Base-by-base conservation (phyloP, 2,888 invertebrate species). In the Aquatica leii region DNA sequence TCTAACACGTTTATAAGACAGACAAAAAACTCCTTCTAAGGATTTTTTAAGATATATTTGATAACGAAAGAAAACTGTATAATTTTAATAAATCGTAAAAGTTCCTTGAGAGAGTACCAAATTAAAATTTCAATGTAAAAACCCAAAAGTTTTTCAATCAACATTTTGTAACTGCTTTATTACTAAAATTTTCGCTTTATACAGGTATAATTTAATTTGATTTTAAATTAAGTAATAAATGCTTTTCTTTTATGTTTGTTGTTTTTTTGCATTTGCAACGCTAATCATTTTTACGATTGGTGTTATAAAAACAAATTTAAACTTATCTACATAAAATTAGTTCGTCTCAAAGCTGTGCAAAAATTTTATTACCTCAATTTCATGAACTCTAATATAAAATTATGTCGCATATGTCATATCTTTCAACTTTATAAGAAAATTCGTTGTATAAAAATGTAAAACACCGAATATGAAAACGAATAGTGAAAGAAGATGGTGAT, bases 361-460 rank as follows among this genome's bases (percentile, higher is more conserved):
- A 67, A 67, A 63, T 71, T 71, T 70, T 72, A 72, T 71, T 71
- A 67, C 64, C 64, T 51, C 55, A 48, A 58, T 63, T 68, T 70
- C 70, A 62, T 65, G 69, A 67, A 62, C 62, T 62, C 66, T 61
- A 67, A 68, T 71, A 69, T 72, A 69, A 53, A 69, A 70, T 66
- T 60, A 63, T 60, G 66, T 67, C 69, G 68, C 71, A 72, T 71
- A 70, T 70, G 71, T 71, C 71, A 71, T 66, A 66, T 62, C 6
- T 63, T 43, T 17, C 8, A 37, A 6, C 4, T 14, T 14, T 14
- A 43, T 24, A 15, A 20, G 18, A 46, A 20, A 46, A 46, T 12
- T 14, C 2, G 24, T 4, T 24, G 24, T n/a, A n/a, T n/a, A n/a
- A n/a, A n/a, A n/a, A n/a, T n/a, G n/a, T n/a, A n/a, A n/a, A n/a